phyloP scores from a whole-genome alignment of 2,113 vertebrate species.

The Lepidothrix coronata region DNA sequence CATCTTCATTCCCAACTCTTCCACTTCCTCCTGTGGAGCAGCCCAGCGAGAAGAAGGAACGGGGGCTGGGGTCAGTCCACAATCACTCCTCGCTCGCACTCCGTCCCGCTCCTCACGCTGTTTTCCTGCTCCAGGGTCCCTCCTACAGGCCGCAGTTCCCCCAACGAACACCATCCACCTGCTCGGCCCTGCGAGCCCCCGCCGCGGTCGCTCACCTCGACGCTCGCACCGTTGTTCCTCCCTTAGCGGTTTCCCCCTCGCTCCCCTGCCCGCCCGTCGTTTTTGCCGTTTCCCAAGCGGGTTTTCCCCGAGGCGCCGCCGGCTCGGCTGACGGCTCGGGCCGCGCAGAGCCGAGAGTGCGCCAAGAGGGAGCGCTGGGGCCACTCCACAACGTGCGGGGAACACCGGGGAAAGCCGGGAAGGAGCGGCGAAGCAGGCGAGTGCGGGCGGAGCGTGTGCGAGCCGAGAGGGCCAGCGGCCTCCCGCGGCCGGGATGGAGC shows the following conservation, averaged over 20 bases:
- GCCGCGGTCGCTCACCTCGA: accelerated
- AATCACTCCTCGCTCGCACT: accelerated
- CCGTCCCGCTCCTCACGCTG: too few relatives aligned
- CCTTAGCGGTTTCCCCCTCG: accelerated
- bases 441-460: accelerated
- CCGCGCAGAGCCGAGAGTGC: too few relatives aligned
- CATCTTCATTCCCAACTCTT: too few relatives aligned
- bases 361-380: background rate
- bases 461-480: too few relatives aligned
- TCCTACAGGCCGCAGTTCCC: accelerated
- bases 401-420: accelerated
- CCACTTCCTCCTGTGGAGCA: accelerated
- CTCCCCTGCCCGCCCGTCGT: too few relatives aligned
- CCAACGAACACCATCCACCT: accelerated
- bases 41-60: accelerated
- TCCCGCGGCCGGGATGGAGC: accelerated
- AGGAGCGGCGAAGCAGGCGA: background rate
- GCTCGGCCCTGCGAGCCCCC: background rate
- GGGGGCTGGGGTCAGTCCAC: accelerated
- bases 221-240: accelerated
- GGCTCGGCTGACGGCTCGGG: background rate
- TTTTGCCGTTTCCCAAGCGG: too few relatives aligned
- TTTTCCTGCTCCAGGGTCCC: too few relatives aligned
- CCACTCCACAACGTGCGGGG: background rate
- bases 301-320: too few relatives aligned